Evolutionary conservation across 2,113 vertebrate genomes (phyloP), one percentile per base, ranked within the genome.

Genomic region (Callocephalon fimbriatum): DNA sequence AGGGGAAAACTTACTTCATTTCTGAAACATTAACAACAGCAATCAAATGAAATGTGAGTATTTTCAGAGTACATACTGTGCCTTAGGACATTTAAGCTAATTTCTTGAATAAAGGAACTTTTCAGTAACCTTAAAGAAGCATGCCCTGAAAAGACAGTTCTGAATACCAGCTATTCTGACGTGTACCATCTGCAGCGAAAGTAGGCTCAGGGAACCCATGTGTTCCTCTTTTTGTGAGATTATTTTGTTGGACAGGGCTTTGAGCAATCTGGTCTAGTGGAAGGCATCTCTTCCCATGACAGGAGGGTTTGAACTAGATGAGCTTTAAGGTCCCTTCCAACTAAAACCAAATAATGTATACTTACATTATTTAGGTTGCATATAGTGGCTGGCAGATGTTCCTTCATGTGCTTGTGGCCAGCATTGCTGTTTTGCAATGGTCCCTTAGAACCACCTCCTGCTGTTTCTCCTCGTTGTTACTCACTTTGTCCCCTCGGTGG

Each of bases 21-120:
- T 98, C 95, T 97, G 96, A 97, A 98, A 97, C 95, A 97, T 98
- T 98, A 98, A 96, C 96, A 98, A 94, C 97, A 96, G 96, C 96
- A 97, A 97, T 98, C 97, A 97, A 97, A 96, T 96, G 97, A 98
- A 98, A 97, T 97, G 97, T 97, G 96, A 98, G 96, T 95, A 95
- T 96, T 98, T 97, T 96, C 91, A 97, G 96, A 95, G 96, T 97
- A 98, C 97, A 97, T 97, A 95, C 94, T 94, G 93, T 97, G 97
- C 97, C 97, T 93, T 90, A 96, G 97, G 97, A 97, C 93, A 97
- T 97, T 95, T 97, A 93, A 89, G 94, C 96, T 98, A 94, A 96
- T 97, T 97, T 98, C 94, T 97, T 75, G 93, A 94, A 97, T 97
- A 98, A 97, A 98, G 86, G 89, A 96, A 97, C 97, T 98, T 97